Base-by-base conservation (phyloP, 2,888 invertebrate genomes). In the Epiblema foenella region DNA sequence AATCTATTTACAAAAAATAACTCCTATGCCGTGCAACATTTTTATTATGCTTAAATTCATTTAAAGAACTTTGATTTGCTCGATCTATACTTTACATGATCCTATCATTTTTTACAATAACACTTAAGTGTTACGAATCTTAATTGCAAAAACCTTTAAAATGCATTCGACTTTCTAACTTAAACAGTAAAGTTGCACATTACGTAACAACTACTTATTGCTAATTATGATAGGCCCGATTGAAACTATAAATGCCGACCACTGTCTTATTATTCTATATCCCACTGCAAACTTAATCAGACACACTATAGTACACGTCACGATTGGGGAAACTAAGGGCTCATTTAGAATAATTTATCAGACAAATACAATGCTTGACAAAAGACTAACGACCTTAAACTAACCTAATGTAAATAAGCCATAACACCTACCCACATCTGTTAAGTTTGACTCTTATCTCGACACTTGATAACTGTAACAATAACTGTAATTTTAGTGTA, bases 201-300 rank as follows among this genome's bases (percentile, higher is more conserved):
- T 60, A 46, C 52, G 11, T 62, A n/a, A 67, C 56, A 54, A 29
- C 11, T 56, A 24, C 29, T 66, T 65, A 60, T 11, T 46, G 52
- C 58, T 58, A 51, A 20, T 63, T 73, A 62, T 46, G 56, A 70
- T 83, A 83, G 83, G 83, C 83, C 83, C 72, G 73, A 74, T 78
- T 76, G 84, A 82, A 84, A 84, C 84, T 73, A 46, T 46, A 46
- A 70, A 68, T 75, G 59, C 69, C 15, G 58, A 63, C 62, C 37
- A 18, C 37, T 63, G 18, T 18, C 63, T 63, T 51, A 39, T 37
- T 58, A 62, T 24, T 18, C 20, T 46, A 56, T 60, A 57, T 46
- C 46, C 42, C 39, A 46, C 24, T 24, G 46, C 15, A 11, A 46
- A 12, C 46, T 37, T 46, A 46, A 60, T 46, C 18, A 46, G 17